These are phyloP conservation scores for Xanthostigma xanthostigma DNA, from an alignment of 2,888 invertebrate genomes.

Conservation along the genomic window DNA sequence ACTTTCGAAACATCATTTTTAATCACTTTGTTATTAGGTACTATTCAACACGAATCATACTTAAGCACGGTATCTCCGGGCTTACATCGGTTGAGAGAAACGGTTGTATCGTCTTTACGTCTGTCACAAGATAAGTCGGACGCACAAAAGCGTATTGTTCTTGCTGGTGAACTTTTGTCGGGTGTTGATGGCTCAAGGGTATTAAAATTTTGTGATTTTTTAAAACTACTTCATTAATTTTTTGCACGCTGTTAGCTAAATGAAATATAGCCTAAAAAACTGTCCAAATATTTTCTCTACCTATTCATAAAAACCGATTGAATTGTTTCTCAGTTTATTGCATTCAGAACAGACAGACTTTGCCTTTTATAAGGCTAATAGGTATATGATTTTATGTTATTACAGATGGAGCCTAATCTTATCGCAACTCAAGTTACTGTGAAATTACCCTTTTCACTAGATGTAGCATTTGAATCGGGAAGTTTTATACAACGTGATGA, in stretches of 20 bases:
- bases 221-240: no score
- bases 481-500: slow-evolving; percentile 40
- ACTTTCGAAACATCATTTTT: slow-evolving; percentile 1
- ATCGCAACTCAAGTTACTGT: slow-evolving; percentile 64
- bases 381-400: slow-evolving; percentile 8
- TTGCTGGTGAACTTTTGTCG: slow-evolving; percentile 44
- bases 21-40: slow-evolving; percentile 27
- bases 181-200: slow-evolving; percentile 24
- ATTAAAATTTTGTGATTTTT: slow-evolving; percentile 6
- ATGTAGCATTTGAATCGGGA: slow-evolving; percentile 69
- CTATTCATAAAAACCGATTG: no score
- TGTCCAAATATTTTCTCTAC: no score
- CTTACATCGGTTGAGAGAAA: slow-evolving; percentile 57
- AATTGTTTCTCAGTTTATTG: no score
- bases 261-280: no score
- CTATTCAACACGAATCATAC: slow-evolving; percentile 52
- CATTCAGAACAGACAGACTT: no score
- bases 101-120: slow-evolving; percentile 53
- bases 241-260: no score
- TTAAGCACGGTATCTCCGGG: slow-evolving; percentile 57
- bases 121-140: slow-evolving; percentile 37
- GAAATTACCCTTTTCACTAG: slow-evolving; percentile 65
- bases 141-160: slow-evolving; percentile 35
- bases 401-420: slow-evolving; percentile 50
- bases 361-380: no score